These are phyloP conservation scores for Tenrec ecaudatus DNA, from an alignment of 2,113 vertebrate genomes.

Conservation along the genomic window DNA sequence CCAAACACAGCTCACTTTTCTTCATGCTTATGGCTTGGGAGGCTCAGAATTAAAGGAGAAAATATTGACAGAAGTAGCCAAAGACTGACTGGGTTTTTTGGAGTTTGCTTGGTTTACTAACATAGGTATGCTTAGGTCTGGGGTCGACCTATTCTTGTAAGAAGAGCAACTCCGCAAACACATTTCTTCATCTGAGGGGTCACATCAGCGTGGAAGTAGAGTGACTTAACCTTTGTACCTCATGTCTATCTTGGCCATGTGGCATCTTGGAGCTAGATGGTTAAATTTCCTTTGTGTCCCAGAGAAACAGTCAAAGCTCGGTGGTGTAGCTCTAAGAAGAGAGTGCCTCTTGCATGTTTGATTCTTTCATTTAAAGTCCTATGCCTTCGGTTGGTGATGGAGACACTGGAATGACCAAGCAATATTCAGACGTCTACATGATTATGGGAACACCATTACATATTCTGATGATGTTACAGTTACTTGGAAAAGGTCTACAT, in stretches of 20 bases:
- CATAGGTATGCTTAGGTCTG: background rate
- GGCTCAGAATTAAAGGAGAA: slow-evolving; percentile 58
- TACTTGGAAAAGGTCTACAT: slow-evolving; percentile 62
- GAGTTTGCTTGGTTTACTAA: background rate
- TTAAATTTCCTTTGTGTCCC: slow-evolving; percentile 38
- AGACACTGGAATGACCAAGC: slow-evolving; percentile 62
- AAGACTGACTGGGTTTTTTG: background rate
- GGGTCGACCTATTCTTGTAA: background rate
- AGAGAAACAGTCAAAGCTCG: background rate
- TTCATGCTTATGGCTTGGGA: slow-evolving; percentile 26
- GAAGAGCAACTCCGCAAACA: background rate
- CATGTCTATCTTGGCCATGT: slow-evolving; percentile 53
- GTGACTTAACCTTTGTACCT: slow-evolving; percentile 54
- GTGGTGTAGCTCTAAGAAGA: slow-evolving; percentile 31
- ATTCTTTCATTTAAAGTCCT: slow-evolving; percentile 61
- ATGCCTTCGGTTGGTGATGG: slow-evolving; percentile 11
- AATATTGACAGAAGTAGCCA: slow-evolving; percentile 51
- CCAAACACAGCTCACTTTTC: slow-evolving; percentile 4
- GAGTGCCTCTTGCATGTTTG: slow-evolving; percentile 61
- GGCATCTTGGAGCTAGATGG: slow-evolving; percentile 40
- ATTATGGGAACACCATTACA: background rate
- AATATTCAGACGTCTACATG: slow-evolving; percentile 64
- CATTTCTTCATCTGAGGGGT: too few species aligned
- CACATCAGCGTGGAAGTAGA: background rate
- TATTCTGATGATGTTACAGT: slow-evolving; percentile 39